Base-by-base conservation (phyloP, 2,888 invertebrate genomes). In the Metacarcinus magister region DNA sequence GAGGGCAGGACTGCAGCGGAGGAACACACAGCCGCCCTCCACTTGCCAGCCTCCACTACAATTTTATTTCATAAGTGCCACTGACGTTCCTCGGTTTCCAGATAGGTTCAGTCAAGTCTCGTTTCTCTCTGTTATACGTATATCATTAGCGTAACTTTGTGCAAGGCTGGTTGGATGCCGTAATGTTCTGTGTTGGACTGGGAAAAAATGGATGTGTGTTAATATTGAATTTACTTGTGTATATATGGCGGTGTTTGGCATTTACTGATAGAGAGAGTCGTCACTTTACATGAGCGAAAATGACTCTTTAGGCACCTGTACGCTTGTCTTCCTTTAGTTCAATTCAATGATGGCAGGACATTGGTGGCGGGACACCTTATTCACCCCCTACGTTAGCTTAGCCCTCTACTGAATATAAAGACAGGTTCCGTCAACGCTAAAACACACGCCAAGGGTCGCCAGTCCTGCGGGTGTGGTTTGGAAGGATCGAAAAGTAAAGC, bases 331-430 rank as follows among this genome's bases (percentile, higher is more conserved):
- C 96, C 96, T 94, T 95, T 95, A 95, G 92, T 95, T 93, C 96
- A 93, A 95, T 95, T 96, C 96, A 96, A 96, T 96, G 96, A 95
- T 96, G 96, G 96, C 94, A 94, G 94, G 82, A 75, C 96, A 92
- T 94, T 96, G 96, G 94, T 96, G 96, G 96, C 96, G 94, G 94
- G 92, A 94, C 93, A 54, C 95, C 92, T 90, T 93, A 95, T 93
- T 96, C 94, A 28, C 54, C 89, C 87, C 92, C 91, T 48, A 94
- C 92, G 82, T 92, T 46, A 82, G 60, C 46, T 89, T 94, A 82
- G n/a, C 43, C 92, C 82, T 92, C 54, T 48, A n/a, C 93, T 60
- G 82, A 94, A 92, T 91, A 94, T 92, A 96, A 94, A 54, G 28
- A 54, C 32, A 13, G 39, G 48, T 23, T 43, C 32, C 13, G 89